Evolutionary conservation across 1,140 invertebrate species (phyloP).

Genomic region (Bilobella aurantiaca): DNA sequence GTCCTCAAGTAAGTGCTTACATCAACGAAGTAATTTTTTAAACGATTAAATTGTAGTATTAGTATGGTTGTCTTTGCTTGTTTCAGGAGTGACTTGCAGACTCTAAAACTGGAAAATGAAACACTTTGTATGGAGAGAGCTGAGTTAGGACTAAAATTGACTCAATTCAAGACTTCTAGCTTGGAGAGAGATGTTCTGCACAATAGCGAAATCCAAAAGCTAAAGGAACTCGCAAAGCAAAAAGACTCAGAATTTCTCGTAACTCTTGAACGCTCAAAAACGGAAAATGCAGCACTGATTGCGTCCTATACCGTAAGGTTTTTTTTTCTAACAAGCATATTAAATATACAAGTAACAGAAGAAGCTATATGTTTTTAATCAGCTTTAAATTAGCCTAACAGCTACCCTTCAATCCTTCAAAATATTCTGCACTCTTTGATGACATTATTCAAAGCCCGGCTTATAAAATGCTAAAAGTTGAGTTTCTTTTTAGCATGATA

Average conservation of each 20-base stretch:
- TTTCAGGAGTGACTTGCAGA: slow-evolving; percentile 29
- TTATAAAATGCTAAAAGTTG: no score
- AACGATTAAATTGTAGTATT: background rate
- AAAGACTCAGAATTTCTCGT: slow-evolving; percentile 17
- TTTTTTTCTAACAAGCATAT: no score
- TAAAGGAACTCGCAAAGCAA: slow-evolving; percentile 18
- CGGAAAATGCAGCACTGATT: slow-evolving; percentile 11
- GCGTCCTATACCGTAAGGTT: slow-evolving; percentile 16
- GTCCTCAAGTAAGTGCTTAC: slow-evolving; percentile 26
- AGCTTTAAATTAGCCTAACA: no score
- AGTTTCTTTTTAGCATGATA: no score
- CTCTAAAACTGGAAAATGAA: slow-evolving; percentile 31
- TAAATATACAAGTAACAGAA: no score
- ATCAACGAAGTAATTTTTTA: background rate
- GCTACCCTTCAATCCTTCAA: no score
- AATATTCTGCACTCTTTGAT: no score
- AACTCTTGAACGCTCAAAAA: slow-evolving; percentile 8
- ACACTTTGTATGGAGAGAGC: slow-evolving; percentile 27
- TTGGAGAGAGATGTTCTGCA: slow-evolving; percentile 26
- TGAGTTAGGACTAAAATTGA: slow-evolving; percentile 25
- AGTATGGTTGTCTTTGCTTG: slow-evolving; percentile 6
- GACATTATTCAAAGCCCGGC: no score
- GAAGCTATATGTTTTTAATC: no score
- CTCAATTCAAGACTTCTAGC: slow-evolving; percentile 22
- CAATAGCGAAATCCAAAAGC: slow-evolving; percentile 23